Conservation (phyloP, 1,140 invertebrate species). For the Nephila pilipes region DNA sequence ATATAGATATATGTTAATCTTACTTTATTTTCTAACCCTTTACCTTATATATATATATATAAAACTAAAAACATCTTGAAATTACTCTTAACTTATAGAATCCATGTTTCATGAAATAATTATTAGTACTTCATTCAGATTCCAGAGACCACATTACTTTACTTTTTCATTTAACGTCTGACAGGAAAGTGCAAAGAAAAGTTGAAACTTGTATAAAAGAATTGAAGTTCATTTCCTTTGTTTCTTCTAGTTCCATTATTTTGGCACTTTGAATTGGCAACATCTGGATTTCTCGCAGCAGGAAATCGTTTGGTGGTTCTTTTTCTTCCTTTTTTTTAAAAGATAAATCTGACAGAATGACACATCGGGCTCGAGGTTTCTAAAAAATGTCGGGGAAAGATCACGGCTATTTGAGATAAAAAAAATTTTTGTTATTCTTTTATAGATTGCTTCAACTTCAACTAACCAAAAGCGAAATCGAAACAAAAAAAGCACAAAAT, state of each 20-base stretch:
- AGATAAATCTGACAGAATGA: slow-evolving; percentile 72
- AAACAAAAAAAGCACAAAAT: background rate
- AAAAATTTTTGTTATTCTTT: slow-evolving; percentile 20
- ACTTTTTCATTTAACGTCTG: background rate
- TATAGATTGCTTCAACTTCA: background rate
- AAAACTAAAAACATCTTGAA: too few species aligned
- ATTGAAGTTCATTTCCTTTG: slow-evolving; percentile 57
- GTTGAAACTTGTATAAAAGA: background rate
- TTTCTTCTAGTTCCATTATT: slow-evolving; percentile 41
- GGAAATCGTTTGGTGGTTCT: slow-evolving; percentile 54
- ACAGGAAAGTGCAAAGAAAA: slow-evolving; percentile 9
- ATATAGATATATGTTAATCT: too few species aligned
- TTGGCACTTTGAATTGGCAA: slow-evolving; percentile 56
- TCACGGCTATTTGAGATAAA: slow-evolving; percentile 32
- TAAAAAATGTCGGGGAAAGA: slow-evolving; percentile 59
- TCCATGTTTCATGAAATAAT: background rate
- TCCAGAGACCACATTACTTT: background rate
- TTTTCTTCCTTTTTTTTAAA: slow-evolving; percentile 3
- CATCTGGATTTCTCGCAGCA: slow-evolving; percentile 55
- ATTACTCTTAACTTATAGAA: too few species aligned
- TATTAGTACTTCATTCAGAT: background rate
- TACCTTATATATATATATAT: too few species aligned
- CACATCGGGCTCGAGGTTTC: slow-evolving; percentile 63
- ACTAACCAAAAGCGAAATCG: background rate
- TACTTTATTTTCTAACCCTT: too few species aligned